Percentiles rank a stretch among this genome's conserved stretches.
Conservation (phyloP, 2,888 invertebrate species). For the Carabus problematicus region DNA sequence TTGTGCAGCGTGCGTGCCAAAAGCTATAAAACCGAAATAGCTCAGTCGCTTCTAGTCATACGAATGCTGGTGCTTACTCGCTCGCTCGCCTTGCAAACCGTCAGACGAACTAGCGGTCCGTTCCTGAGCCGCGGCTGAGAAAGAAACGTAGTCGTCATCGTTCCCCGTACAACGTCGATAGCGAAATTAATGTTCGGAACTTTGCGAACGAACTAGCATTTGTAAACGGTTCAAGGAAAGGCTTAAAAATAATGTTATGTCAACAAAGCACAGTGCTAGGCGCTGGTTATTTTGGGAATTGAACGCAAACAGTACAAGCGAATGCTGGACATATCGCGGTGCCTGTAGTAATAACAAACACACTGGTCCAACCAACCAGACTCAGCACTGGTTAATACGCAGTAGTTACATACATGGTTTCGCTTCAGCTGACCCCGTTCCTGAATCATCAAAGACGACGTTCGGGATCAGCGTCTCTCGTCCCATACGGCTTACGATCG, state of each 20-base stretch:
- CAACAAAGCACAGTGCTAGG: conserved; percentile 29
- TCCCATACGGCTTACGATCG: no score
- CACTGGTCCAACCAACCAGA: neutral
- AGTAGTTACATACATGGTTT: neutral
- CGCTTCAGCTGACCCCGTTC: no score
- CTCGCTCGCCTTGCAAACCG: conserved; percentile 11
- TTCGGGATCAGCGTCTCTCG: no score
- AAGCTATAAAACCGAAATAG: conserved; percentile 43
- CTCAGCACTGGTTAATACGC: conserved; percentile 5
- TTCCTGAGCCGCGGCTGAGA: conserved; percentile 6
- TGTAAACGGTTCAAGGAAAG: conserved; percentile 36
- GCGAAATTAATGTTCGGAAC: conserved; percentile 42
- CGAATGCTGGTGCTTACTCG: neutral
- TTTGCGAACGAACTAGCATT: conserved; percentile 7
- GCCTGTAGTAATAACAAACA: conserved; percentile 25
- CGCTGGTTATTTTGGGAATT: conserved; percentile 32
- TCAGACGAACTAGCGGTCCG: no score
- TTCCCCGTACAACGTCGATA: conserved; percentile 32
- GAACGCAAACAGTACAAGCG: conserved; percentile 31
- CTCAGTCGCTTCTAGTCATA: conserved; percentile 14
- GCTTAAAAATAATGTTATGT: conserved; percentile 43
- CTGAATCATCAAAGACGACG: no score
- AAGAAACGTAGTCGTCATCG: conserved; percentile 13
- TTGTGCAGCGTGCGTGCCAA: conserved; percentile 42
- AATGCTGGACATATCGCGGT: conserved; percentile 25